phyloP scores from a whole-genome alignment of 2,797 vertebrate species.

The Chaunax sp. region DNA sequence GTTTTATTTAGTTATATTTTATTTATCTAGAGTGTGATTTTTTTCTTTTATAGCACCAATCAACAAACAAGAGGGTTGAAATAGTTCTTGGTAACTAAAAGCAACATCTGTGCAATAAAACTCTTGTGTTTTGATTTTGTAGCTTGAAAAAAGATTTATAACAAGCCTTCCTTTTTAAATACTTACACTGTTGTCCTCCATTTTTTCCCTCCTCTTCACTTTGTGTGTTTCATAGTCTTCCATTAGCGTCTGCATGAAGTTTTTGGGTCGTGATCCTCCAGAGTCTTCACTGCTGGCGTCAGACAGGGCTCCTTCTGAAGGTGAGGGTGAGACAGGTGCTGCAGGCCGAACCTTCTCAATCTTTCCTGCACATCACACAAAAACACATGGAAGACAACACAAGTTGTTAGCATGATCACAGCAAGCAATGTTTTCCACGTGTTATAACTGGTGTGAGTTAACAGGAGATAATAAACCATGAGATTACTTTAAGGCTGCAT shows the following conservation, averaged over 20 bases:
- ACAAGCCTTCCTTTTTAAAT: constrained; percentile 3
- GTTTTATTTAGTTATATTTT: neutral
- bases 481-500: no score
- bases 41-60: no score
- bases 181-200: constrained; percentile 97
- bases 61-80: no score
- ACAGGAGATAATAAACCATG: no score
- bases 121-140: neutral
- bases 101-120: no score
- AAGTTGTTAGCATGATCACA: neutral
- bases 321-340: constrained; percentile 86
- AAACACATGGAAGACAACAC: neutral
- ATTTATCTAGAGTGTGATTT: neutral
- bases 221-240: constrained; percentile 98
- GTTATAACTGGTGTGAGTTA: neutral
- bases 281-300: constrained; percentile 90
- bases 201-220: constrained; percentile 93
- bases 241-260: constrained; percentile 98
- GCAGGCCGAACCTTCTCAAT: constrained; percentile 93
- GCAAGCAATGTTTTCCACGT: no score
- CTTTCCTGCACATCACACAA: constrained; percentile 86
- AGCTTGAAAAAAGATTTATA: neutral
- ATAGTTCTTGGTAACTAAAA: no score
- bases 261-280: constrained; percentile 90
- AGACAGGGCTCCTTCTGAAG: constrained; percentile 88